These are phyloP conservation scores for Ochlodes sylvanus DNA, from an alignment of 2,888 invertebrate species.

Conservation along the genomic window DNA sequence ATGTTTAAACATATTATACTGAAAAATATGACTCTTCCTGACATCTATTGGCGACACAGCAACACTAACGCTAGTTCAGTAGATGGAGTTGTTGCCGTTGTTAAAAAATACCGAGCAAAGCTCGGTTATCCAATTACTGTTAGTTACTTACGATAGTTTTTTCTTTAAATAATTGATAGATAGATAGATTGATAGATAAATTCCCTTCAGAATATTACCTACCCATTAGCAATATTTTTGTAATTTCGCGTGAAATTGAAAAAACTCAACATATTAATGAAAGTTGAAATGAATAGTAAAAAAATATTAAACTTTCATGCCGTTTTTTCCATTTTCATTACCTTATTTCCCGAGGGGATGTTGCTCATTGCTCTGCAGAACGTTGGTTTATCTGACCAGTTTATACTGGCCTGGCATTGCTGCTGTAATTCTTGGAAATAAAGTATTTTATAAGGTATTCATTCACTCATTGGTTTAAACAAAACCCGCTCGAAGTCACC, in stretches of 20 bases:
- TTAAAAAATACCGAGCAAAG: too few relatives aligned
- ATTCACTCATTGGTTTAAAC: slow-evolving; percentile 11
- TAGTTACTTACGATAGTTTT: too few relatives aligned
- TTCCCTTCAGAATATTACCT: slow-evolving; percentile 13
- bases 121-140: too few relatives aligned
- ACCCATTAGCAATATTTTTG: neutral
- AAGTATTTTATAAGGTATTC: neutral
- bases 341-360: slow-evolving; percentile 41
- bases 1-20: too few relatives aligned
- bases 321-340: slow-evolving; percentile 39
- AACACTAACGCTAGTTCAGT: too few relatives aligned
- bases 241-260: slow-evolving; percentile 23
- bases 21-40: too few relatives aligned
- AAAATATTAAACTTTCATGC: slow-evolving; percentile 28
- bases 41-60: too few relatives aligned
- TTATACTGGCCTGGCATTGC: slow-evolving; percentile 9
- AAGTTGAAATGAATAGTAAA: slow-evolving; percentile 36
- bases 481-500: neutral
- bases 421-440: neutral
- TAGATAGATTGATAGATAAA: neutral
- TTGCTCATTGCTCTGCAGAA: slow-evolving; percentile 17
- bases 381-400: slow-evolving; percentile 22
- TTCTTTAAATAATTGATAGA: too few relatives aligned
- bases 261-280: slow-evolving; percentile 23
- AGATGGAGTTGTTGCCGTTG: too few relatives aligned